Evolutionary conservation across 1,140 invertebrate genomes (phyloP), one percentile per base, ranked within the genome.

Genomic region (Drosophila quadrilineata): DNA sequence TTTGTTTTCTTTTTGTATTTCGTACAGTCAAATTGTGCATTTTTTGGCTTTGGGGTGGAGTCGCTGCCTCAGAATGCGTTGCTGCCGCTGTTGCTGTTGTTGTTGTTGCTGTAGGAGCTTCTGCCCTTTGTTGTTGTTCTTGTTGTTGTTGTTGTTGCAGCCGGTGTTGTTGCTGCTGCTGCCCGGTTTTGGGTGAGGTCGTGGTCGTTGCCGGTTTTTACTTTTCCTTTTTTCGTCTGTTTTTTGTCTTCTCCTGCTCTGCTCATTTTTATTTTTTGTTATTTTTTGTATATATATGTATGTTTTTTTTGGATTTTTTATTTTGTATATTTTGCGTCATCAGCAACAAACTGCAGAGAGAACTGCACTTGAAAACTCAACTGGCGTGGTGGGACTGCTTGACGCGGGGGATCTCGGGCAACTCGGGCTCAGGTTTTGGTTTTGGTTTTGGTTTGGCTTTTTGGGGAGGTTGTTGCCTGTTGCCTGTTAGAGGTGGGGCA

Each of bases 31-130:
- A 84, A 82, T 82, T 82, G 77, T 79, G 70, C 77, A 85, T 82
- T 84, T 82, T 80, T 82, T 77, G 79, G 79, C 79, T 85, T 85
- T 82, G 77, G 77, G 77, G 77, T 82, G 77, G 77, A 82, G 77
- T n/a, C n/a, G n/a, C n/a, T n/a, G n/a, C 79, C 60, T 75, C 71
- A 38, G 29, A 54, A 67, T 79, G 71, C 75, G 75, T 74, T 72
- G 69, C 35, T 40, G 46, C 36, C 1, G 41, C 31, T 12, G 12
- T 22, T 21, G 70, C 35, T 21, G 26, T 28, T 29, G 62, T 22
- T 43, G 24, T 10, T 40, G 24, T 28, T 36, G 28, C 17, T n/a
- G n/a, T n/a, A n/a, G 40, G 45, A 38, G 45, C 53, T 68, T 63
- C 58, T 68, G 65, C 65, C 57, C 50, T 68, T 67, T 67, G 56